Percentiles rank a stretch among this genome's conserved stretches.
Evolutionary conservation across 2,888 invertebrate genomes (phyloP).

Genomic region (Leptinotarsa rubiginosa): DNA sequence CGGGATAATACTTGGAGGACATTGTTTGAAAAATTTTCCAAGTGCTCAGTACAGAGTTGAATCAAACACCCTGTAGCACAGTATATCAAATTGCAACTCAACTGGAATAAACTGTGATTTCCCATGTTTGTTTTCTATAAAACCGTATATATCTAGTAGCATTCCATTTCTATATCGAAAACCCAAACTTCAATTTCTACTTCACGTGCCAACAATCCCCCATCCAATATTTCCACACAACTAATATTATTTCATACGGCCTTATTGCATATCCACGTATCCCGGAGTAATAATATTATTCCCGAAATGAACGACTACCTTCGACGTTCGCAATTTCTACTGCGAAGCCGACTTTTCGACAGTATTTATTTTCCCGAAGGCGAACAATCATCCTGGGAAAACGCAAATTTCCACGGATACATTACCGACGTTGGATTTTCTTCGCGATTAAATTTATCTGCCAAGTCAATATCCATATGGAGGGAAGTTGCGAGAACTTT

Average conservation of each 20-base stretch:
- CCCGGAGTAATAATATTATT: constrained; percentile 10
- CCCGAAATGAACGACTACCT: background rate
- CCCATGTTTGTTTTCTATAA: too few relatives aligned
- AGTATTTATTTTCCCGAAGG: constrained; percentile 25
- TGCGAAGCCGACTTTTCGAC: background rate
- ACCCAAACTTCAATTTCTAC: background rate
- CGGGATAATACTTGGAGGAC: too few relatives aligned
- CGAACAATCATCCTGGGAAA: constrained; percentile 23
- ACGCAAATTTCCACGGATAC: constrained; percentile 29
- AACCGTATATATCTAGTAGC: too few relatives aligned
- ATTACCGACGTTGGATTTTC: constrained; percentile 36
- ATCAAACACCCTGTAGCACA: too few relatives aligned
- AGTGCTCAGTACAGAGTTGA: too few relatives aligned
- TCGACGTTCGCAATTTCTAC: background rate
- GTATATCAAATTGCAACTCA: too few relatives aligned
- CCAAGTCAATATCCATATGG: constrained; percentile 34
- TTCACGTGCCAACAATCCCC: background rate
- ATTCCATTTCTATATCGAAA: too few relatives aligned
- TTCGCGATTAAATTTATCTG: constrained; percentile 35
- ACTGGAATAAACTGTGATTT: too few relatives aligned
- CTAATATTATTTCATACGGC: constrained; percentile 11
- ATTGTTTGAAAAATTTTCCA: too few relatives aligned
- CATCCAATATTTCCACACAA: background rate
- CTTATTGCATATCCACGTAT: background rate
- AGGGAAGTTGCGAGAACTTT: constrained; percentile 18